Base-by-base conservation (phyloP, 1,140 invertebrate species). In the Drosophila leontia region DNA sequence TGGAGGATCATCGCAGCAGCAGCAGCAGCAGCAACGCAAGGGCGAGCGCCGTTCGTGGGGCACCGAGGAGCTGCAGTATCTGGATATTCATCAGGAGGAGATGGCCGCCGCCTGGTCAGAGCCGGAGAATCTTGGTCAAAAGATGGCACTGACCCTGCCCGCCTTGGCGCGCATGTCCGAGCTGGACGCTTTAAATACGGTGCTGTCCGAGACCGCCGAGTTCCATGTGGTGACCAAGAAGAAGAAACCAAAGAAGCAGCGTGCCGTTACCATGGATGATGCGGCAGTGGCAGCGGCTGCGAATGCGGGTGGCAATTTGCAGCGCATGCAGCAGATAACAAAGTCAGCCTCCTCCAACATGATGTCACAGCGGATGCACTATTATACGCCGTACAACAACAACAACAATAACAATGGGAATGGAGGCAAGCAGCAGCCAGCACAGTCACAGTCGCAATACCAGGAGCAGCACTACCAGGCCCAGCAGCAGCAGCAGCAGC, bases 201-300 rank as follows among this genome's bases (percentile, higher is more conserved):
- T 91, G 47, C 70, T 91, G 17, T 76, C 92, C n/a, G 94, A 94
- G 77, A 92, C 92, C 9, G 92, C 93, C 1, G 95, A 96, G 50
- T 96, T 96, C 82, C 93, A 95, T 75, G 94, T 96, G 34, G 95
- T 96, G 15, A 95, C 95, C 3, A 96, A 96, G 69, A 95, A 96
- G 85, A 95, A 95, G 82, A 95, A 95, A 70, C 94, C 94, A 78
- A 96, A 96, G 92, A 95, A 96, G 79, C 94, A 94, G 29, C 93
- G 94, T 2, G 93, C 92, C 8, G 93, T 92, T 13, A 80, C 84
- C 35, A 91, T 75, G 84, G 93, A 91, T 51, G 93, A 91, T 58
- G 86, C 86, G 1, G 75, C 86, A 0, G 86, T 85, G 4, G 78
- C 78, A 1, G 83, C 83, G 0, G 85, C 85, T 2, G 80, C 85